Conservation (phyloP, 2,888 invertebrate species). For the Pemphredon lugubris region DNA sequence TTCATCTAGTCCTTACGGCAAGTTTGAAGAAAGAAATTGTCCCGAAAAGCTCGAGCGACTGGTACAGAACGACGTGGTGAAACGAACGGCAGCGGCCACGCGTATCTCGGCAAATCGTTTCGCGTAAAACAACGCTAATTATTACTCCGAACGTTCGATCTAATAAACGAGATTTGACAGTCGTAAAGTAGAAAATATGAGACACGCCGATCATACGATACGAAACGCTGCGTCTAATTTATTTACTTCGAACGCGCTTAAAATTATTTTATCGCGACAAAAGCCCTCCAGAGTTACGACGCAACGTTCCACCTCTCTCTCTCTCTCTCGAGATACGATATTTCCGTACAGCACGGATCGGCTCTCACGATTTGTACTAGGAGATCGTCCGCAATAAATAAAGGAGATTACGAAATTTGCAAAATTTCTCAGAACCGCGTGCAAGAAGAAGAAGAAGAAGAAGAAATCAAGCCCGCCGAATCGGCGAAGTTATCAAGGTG, state of each 20-base stretch:
- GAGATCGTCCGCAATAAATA: background rate
- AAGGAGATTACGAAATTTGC: slow-evolving; percentile 22
- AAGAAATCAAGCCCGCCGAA: slow-evolving; percentile 10
- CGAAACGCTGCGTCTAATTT: background rate
- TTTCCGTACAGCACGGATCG: background rate
- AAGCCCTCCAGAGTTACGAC: no score
- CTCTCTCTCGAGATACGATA: background rate
- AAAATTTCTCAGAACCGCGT: background rate
- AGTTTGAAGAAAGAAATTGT: slow-evolving; percentile 30
- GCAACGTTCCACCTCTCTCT: no score
- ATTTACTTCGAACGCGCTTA: no score
- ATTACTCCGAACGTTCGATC: background rate
- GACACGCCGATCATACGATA: background rate
- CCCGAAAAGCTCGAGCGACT: slow-evolving; percentile 4
- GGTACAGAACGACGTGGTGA: background rate
- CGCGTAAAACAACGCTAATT: background rate
- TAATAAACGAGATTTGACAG: background rate
- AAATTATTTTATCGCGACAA: no score
- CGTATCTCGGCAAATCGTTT: slow-evolving; percentile 10
- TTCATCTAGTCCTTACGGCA: slow-evolving; percentile 53
- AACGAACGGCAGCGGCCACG: background rate
- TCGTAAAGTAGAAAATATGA: background rate
- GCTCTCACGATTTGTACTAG: background rate
- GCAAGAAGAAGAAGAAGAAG: slow-evolving; percentile 1
- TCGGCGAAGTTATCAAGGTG: slow-evolving; percentile 34